A percentile compares a stretch with the other conserved stretches of the same genome.
Evolutionary conservation across 2,797 vertebrate species (phyloP).

Genomic region (Anabas testudineus): DNA sequence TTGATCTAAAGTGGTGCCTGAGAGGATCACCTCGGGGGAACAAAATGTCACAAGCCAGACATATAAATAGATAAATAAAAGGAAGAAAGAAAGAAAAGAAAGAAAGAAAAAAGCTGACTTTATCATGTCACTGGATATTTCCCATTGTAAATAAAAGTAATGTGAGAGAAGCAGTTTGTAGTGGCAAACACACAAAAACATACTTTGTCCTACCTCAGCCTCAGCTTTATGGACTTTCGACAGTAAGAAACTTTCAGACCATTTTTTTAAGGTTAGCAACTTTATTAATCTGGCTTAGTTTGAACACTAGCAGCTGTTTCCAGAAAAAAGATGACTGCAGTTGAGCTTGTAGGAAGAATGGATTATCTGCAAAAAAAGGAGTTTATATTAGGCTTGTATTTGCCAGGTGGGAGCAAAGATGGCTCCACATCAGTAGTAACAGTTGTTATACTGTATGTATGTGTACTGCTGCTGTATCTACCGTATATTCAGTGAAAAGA

Average conservation of each 20-base stretch:
- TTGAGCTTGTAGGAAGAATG: too few species aligned
- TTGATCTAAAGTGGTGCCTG: constrained; percentile 36
- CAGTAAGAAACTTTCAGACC: neutral
- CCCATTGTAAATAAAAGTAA: neutral
- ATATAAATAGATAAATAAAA: too few species aligned
- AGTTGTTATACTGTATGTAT: too few species aligned
- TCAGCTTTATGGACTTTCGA: neutral
- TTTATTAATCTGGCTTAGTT: neutral
- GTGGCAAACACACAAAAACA: neutral
- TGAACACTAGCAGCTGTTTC: neutral
- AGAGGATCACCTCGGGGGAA: constrained; percentile 46
- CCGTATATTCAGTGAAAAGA: too few species aligned
- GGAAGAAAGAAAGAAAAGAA: neutral
- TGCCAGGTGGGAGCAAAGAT: too few species aligned
- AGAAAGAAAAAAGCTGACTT: too few species aligned
- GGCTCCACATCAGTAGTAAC: too few species aligned
- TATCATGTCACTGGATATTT: neutral
- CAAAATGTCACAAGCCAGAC: constrained; percentile 12
- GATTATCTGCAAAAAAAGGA: too few species aligned
- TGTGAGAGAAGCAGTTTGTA: neutral
- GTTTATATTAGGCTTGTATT: too few species aligned
- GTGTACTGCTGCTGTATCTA: too few species aligned
- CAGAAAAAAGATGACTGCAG: too few species aligned
- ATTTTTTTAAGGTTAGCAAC: neutral
- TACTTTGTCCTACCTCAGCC: neutral